Evolutionary conservation across 2,888 invertebrate genomes (phyloP).

Genomic region (Trachelus stipa): DNA sequence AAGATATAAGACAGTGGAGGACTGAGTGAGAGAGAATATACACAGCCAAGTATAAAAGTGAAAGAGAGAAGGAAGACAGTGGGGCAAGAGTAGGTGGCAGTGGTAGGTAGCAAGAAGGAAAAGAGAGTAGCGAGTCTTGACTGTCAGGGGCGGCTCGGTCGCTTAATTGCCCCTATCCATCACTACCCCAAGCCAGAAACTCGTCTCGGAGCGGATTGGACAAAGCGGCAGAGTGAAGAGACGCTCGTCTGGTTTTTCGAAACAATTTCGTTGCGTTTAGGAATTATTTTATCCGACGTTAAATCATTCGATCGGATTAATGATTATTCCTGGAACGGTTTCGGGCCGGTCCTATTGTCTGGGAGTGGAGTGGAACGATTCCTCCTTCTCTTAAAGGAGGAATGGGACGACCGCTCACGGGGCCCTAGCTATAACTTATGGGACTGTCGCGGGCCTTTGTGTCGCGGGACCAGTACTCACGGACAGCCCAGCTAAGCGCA

Average conservation of each 20-base stretch:
- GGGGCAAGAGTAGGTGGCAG: not conserved
- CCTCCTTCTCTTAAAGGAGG: constrained; percentile 8
- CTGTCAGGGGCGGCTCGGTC: constrained; percentile 43
- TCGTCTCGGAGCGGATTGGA: constrained; percentile 15
- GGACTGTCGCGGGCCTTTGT: constrained; percentile 47
- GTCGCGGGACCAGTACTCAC: constrained; percentile 22
- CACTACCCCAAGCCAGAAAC: constrained; percentile 43
- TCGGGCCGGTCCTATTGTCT: constrained; percentile 35
- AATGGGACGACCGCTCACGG: not conserved
- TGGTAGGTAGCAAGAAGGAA: constrained; percentile 27
- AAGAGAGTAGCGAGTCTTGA: constrained; percentile 33
- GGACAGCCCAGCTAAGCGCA: not conserved
- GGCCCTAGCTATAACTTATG: constrained; percentile 44
- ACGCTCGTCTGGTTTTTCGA: constrained; percentile 20
- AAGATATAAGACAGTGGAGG: not conserved
- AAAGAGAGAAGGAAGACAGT: constrained; percentile 1
- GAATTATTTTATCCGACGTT: constrained; percentile 39
- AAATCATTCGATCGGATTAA: constrained; percentile 40
- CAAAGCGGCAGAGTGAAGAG: constrained; percentile 15
- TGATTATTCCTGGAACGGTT: constrained; percentile 41
- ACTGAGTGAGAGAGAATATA: not conserved
- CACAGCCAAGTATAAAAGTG: not conserved
- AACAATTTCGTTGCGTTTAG: constrained; percentile 41
- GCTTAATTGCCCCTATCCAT: constrained; percentile 55
- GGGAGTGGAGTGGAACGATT: constrained; percentile 15